Conservation (phyloP, 2,797 vertebrate species). For the Dendrocincla tyrannina region DNA sequence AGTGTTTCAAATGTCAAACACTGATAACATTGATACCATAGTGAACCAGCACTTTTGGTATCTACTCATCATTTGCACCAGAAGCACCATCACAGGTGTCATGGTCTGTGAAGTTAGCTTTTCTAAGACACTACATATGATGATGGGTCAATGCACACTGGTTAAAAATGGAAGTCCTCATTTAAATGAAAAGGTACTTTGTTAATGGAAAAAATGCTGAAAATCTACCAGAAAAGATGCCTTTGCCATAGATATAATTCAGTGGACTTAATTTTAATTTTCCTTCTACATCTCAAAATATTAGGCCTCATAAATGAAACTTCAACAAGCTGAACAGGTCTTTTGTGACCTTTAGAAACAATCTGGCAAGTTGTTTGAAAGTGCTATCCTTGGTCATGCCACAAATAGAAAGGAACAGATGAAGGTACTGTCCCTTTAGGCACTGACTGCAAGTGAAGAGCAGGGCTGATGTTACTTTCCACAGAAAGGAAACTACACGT, state of each 20-base stretch:
- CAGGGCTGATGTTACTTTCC: not conserved
- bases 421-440: not conserved
- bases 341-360: not conserved
- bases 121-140: not conserved
- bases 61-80: not conserved
- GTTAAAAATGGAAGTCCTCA: not conserved
- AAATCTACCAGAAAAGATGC: not conserved
- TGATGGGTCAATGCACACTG: not conserved
- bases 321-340: not conserved
- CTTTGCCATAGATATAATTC: not conserved
- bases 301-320: not conserved
- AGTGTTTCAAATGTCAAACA: not conserved
- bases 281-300: not conserved
- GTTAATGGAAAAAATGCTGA: not conserved
- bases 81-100: not conserved
- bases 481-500: not conserved
- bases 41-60: not conserved
- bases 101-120: not conserved
- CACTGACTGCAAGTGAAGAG: not conserved
- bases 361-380: not conserved
- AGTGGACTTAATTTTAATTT: not conserved
- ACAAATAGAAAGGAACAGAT: not conserved
- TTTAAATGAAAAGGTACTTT: not conserved
- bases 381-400: accelerated
- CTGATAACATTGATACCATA: not conserved